Evolutionary conservation across 2,797 vertebrate species (phyloP).

Genomic region (Malurus splendens): DNA sequence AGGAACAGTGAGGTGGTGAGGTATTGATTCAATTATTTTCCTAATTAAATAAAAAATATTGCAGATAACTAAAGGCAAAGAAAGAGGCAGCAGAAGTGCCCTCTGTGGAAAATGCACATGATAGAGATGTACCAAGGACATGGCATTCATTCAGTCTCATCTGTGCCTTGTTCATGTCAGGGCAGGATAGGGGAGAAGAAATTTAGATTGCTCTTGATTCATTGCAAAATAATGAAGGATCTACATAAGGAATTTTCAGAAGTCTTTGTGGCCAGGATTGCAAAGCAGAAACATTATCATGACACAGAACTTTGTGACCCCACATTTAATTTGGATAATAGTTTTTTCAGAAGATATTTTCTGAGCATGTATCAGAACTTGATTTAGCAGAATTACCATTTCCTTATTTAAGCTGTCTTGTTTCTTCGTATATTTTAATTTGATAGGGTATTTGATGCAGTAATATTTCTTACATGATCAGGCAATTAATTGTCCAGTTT

Average conservation of each 20-base stretch:
- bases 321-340: neutral
- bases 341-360: neutral
- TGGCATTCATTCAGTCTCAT: neutral
- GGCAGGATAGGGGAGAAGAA: neutral
- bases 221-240: neutral
- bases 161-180: neutral
- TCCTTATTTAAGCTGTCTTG: neutral
- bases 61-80: neutral
- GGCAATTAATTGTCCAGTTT: neutral
- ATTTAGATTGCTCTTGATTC: neutral
- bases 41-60: slow-evolving; percentile 39
- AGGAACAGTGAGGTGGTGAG: neutral
- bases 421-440: neutral
- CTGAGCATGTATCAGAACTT: neutral
- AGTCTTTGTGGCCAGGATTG: neutral
- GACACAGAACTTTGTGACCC: neutral
- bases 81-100: neutral
- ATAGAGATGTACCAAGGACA: neutral
- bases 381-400: neutral
- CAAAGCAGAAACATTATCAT: neutral
- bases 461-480: neutral
- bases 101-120: neutral
- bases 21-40: slow-evolving; percentile 15
- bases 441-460: neutral
- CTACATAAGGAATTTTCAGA: neutral